These are phyloP conservation scores for Distichodus sexfasciatus DNA, from an alignment of 2,797 vertebrate genomes.

Conservation along the genomic window DNA sequence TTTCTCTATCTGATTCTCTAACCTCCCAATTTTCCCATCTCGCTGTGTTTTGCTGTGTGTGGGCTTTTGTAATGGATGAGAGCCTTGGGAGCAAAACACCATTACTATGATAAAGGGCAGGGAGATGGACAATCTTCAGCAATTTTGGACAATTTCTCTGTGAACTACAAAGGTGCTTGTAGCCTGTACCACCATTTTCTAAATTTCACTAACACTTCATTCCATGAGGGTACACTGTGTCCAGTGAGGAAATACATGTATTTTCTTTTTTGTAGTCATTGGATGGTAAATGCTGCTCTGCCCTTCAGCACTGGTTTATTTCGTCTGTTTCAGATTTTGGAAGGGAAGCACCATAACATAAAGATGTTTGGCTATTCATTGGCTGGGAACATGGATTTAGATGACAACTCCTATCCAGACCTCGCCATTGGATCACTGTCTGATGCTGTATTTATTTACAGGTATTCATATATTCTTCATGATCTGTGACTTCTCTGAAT, in stretches of 20 bases:
- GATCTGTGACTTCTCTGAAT: neutral
- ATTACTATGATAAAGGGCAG: constrained; percentile 30
- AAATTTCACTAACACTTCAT: neutral
- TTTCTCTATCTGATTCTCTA: neutral
- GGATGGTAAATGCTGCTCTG: neutral
- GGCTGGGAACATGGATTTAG: constrained; percentile 95
- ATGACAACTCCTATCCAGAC: constrained; percentile 93
- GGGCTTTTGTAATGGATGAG: constrained; percentile 20
- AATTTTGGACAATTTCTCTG: constrained; percentile 22
- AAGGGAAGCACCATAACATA: constrained; percentile 75
- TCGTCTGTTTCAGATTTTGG: constrained; percentile 76
- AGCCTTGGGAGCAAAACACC: constrained; percentile 16
- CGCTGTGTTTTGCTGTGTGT: constrained; percentile 15
- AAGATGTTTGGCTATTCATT: constrained; percentile 91
- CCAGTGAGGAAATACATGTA: neutral
- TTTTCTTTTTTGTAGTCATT: neutral
- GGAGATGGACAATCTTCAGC: constrained; percentile 22
- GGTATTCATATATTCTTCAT: constrained; percentile 66
- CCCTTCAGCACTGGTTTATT: neutral
- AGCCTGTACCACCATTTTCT: neutral
- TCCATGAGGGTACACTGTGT: neutral
- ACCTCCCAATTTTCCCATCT: constrained; percentile 2
- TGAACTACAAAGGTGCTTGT: neutral
- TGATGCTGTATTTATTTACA: constrained; percentile 87
- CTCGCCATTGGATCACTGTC: constrained; percentile 92